Evolutionary conservation across 2,797 vertebrate species (phyloP).

Genomic region (Anomalospiza imberbis): DNA sequence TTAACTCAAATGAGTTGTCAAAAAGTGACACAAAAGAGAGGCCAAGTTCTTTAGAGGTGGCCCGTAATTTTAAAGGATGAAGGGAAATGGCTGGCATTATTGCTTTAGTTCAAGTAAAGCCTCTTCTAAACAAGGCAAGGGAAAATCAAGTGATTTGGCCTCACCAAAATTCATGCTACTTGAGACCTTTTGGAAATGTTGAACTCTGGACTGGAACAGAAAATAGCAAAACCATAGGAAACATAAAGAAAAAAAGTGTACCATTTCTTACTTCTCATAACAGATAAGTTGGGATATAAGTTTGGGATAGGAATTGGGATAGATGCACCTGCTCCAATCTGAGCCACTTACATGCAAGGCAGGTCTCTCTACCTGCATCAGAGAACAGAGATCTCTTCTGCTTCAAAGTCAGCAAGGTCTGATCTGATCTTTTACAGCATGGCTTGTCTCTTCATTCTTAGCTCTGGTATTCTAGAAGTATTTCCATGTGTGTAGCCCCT

Average conservation of each 20-base stretch:
- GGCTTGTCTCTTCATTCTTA: not conserved
- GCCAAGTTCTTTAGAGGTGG: slow-evolving; percentile 12
- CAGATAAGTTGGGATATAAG: not conserved
- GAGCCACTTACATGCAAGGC: not conserved
- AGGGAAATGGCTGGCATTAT: not conserved
- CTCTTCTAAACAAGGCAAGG: not conserved
- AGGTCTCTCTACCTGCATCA: not conserved
- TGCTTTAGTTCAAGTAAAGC: slow-evolving; percentile 19
- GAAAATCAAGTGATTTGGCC: not conserved
- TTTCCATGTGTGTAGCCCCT: not conserved
- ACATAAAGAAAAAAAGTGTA: not conserved
- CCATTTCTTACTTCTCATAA: not conserved
- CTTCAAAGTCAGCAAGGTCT: not conserved
- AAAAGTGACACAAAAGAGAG: slow-evolving; percentile 20
- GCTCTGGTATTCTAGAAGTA: not conserved
- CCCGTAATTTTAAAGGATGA: slow-evolving; percentile 16
- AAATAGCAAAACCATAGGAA: not conserved
- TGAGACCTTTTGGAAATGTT: not conserved
- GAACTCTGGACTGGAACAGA: not conserved
- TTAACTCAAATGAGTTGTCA: slow-evolving; percentile 14
- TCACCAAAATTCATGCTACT: not conserved
- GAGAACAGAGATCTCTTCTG: not conserved
- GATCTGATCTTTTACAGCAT: not conserved
- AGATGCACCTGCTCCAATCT: not conserved
- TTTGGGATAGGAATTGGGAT: not conserved